These are phyloP conservation scores for Atethmia centrago DNA, from an alignment of 2,888 invertebrate species.

Conservation along the genomic window DNA sequence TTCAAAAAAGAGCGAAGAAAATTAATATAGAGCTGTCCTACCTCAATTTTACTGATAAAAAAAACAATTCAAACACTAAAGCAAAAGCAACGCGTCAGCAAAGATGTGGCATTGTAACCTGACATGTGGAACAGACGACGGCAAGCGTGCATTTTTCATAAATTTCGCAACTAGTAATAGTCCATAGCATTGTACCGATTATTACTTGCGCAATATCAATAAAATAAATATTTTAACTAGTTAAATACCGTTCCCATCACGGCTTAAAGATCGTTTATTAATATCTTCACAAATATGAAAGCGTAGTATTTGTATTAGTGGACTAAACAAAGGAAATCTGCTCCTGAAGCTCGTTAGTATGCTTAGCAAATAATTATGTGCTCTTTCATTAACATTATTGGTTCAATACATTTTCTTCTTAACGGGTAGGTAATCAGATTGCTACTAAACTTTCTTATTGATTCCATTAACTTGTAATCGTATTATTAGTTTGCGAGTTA, in stretches of 20 bases:
- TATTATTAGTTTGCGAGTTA: constrained; percentile 20
- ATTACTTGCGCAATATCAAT: constrained; percentile 48
- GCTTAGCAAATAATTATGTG: constrained; percentile 41
- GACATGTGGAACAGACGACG: constrained; percentile 36
- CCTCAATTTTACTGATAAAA: constrained; percentile 9
- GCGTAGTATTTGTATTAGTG: constrained; percentile 24
- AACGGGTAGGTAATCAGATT: constrained; percentile 43
- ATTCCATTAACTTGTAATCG: constrained; percentile 29
- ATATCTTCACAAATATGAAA: constrained; percentile 28
- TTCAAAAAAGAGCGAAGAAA: not conserved
- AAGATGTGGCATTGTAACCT: constrained; percentile 14
- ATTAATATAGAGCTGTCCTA: constrained; percentile 1
- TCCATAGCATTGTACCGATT: constrained; percentile 39
- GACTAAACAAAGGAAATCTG: constrained; percentile 34
- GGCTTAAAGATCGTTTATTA: constrained; percentile 11
- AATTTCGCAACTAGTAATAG: constrained; percentile 48
- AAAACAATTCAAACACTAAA: not conserved
- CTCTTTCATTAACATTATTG: constrained; percentile 35
- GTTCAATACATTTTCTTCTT: constrained; percentile 27
- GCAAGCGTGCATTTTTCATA: constrained; percentile 53
- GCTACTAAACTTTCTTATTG: constrained; percentile 40
- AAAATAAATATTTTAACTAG: constrained; percentile 21
- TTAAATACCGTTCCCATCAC: constrained; percentile 15
- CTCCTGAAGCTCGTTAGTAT: constrained; percentile 4
- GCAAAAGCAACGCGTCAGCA: constrained; percentile 35